phyloP scores from a whole-genome alignment of 2,797 vertebrate genomes.

The Thripadectes ignobilis region DNA sequence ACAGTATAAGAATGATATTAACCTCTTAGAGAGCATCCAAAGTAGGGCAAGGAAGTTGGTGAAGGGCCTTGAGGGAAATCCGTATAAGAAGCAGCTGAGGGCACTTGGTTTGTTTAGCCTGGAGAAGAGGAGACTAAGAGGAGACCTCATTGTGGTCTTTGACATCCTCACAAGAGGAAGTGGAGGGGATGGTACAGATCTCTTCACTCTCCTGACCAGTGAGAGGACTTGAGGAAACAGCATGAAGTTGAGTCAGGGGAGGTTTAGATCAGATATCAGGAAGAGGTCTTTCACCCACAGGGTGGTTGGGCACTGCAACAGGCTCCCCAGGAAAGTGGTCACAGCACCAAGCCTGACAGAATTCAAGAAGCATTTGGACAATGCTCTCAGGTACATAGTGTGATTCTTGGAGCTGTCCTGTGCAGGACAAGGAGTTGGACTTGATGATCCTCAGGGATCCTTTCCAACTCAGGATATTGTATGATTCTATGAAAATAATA shows the following conservation, averaged over 20 bases:
- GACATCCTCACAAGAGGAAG: not conserved
- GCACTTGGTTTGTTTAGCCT: not conserved
- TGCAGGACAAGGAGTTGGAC: not conserved
- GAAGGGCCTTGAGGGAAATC: not conserved
- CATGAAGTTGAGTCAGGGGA: not conserved
- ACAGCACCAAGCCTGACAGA: not conserved
- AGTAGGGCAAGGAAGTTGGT: fast-evolving
- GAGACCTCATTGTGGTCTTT: not conserved
- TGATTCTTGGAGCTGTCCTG: not conserved
- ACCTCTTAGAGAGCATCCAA: not conserved
- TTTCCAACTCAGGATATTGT: not conserved
- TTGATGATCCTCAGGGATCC: not conserved
- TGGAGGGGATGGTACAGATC: not conserved
- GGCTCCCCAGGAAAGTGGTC: not conserved
- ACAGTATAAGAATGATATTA: not conserved
- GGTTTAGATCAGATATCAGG: not conserved
- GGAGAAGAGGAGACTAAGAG: not conserved
- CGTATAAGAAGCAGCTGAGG: not conserved
- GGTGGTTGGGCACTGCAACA: not conserved
- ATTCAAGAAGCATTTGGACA: not conserved
- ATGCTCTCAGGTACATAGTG: not conserved
- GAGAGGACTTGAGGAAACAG: not conserved
- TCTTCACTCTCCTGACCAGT: not conserved
- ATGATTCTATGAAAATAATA: not conserved
- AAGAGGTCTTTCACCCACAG: not conserved